Percentiles rank a stretch among this genome's conserved stretches.
Evolutionary conservation across 2,113 vertebrate genomes (phyloP).

Genomic region (Sceloporus tristichus): DNA sequence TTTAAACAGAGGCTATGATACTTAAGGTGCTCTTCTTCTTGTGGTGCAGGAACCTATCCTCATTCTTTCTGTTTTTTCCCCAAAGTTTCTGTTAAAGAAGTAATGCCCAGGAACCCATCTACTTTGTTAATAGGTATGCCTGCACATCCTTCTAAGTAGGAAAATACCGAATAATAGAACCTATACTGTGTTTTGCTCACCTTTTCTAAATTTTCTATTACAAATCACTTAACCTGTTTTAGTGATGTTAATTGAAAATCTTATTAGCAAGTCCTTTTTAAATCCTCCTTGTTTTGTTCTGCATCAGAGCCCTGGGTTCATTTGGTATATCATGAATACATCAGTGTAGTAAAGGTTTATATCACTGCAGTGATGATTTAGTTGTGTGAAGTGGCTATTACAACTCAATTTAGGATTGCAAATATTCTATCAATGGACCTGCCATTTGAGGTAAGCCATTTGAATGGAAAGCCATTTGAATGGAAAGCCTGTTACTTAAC

Average conservation of each 20-base stretch:
- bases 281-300: background rate
- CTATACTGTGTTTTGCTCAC: background rate
- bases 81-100: no score
- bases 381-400: background rate
- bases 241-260: background rate
- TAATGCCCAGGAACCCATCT: no score
- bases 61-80: no score
- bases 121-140: no score
- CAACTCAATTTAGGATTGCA: background rate
- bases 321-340: background rate
- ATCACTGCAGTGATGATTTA: background rate
- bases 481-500: slow-evolving; percentile 32
- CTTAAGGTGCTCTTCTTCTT: no score
- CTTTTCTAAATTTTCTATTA: background rate
- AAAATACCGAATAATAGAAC: background rate
- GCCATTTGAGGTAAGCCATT: slow-evolving; percentile 6
- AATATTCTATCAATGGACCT: background rate
- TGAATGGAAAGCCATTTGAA: background rate
- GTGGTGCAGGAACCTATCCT: no score
- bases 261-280: background rate
- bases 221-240: background rate
- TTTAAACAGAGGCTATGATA: no score
- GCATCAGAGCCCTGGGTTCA: background rate
- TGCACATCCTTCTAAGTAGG: background rate
- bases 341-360: background rate